These are phyloP conservation scores for Novumbra hubbsi DNA, from an alignment of 2,797 vertebrate genomes.

Conservation along the genomic window DNA sequence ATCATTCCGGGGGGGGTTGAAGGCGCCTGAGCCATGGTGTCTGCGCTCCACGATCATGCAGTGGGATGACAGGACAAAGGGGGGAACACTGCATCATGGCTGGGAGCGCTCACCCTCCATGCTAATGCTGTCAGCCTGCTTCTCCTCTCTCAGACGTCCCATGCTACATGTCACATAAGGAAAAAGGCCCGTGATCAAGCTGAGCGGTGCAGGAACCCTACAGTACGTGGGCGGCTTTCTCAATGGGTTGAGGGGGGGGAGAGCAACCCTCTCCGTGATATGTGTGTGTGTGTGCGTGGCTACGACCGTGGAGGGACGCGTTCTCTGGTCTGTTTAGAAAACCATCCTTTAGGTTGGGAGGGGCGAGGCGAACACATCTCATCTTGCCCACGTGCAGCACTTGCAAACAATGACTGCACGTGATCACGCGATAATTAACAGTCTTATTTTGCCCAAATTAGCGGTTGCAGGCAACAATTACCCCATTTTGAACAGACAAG, in stretches of 20 bases:
- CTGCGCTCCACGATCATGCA: neutral
- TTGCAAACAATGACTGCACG: neutral
- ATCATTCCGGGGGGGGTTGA: neutral
- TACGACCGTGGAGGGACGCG: neutral
- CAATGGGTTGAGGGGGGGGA: neutral
- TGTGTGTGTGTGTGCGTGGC: constrained; percentile 4
- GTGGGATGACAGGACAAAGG: neutral
- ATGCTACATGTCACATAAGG: neutral
- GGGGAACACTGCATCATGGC: neutral
- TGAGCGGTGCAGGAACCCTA: constrained; percentile 1
- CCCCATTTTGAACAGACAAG: neutral
- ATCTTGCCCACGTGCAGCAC: neutral
- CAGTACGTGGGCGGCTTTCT: neutral
- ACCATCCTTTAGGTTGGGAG: neutral
- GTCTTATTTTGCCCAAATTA: neutral
- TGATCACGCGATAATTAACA: neutral
- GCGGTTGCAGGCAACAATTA: constrained; percentile 1
- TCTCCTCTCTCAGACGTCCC: neutral
- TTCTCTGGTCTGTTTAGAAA: neutral
- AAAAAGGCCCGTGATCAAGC: neutral
- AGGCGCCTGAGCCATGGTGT: neutral
- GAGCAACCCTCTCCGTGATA: neutral
- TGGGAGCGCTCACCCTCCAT: neutral
- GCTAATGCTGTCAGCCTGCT: neutral
- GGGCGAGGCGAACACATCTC: neutral